A percentile compares a stretch with the other conserved stretches of the same genome.
Evolutionary conservation across 2,797 vertebrate genomes (phyloP).

Genomic region (Cynopterus sphinx): DNA sequence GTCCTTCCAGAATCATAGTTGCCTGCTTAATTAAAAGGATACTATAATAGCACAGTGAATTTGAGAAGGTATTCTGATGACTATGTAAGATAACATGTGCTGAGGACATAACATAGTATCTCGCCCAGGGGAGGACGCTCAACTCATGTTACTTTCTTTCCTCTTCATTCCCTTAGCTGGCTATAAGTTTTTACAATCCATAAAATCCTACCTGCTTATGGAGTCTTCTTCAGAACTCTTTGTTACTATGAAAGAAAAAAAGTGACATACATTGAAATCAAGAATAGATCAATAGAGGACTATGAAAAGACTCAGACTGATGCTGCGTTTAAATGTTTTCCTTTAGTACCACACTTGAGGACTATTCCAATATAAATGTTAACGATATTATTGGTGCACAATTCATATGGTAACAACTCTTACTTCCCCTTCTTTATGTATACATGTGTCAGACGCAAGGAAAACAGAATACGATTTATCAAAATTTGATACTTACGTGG

Average conservation of each 20-base stretch:
- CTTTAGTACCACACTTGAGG: background rate
- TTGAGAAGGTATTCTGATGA: background rate
- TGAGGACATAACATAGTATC: background rate
- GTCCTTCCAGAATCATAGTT: background rate
- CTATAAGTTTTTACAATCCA: background rate
- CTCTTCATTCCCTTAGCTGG: background rate
- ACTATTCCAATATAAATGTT: background rate
- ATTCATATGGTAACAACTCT: background rate
- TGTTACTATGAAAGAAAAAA: conserved; percentile 86
- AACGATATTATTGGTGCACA: background rate
- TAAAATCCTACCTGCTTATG: conserved; percentile 89
- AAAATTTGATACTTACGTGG: background rate
- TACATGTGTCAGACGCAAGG: background rate
- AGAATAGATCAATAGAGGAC: background rate
- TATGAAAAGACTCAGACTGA: background rate
- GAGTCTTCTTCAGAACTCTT: conserved; percentile 91
- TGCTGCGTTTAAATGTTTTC: background rate
- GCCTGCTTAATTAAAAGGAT: background rate
- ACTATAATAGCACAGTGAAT: background rate
- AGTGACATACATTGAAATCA: conserved; percentile 59
- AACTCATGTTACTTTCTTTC: background rate
- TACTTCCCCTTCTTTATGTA: background rate
- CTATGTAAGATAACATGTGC: background rate
- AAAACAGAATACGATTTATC: background rate
- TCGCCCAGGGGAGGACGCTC: background rate